Base-by-base conservation (phyloP, 2,888 invertebrate genomes). In the Acrobasis suavella region DNA sequence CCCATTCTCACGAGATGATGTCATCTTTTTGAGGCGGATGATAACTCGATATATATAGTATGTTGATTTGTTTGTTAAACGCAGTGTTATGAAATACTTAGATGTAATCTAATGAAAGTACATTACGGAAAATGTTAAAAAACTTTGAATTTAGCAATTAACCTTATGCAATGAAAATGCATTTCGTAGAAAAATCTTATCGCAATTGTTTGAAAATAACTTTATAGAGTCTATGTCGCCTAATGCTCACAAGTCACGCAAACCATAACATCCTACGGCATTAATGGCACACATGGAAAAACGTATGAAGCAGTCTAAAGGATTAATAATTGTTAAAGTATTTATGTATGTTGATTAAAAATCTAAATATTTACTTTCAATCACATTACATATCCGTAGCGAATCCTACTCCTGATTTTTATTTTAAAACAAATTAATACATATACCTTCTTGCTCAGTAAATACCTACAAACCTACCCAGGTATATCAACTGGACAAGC, bases 1-100 rank as follows among this genome's bases (percentile, higher is more conserved):
- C 16, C 38, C 81, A 81, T 85, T 87, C 85, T 83, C 80, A 77
- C 76, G 80, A 73, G 84, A 85, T 91, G 91, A 91, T 91, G 91
- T 91, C 91, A 91, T 86, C 83, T 75, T 82, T 84, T 76, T 73
- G 75, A 77, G 72, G 77, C 79, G 60, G 64, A 56, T 62, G 52
- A 64, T 64, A 59, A 61, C 50, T 52, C 51, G 42, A 60, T 55
- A 50, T 52, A 52, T 12, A 50, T 60, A 50, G 42, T 12, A 42
- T 9, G 12, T 63, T 63, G 63, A 56, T 61, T 65, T 62, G 65
- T 51, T 69, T 61, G 63, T 65, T 65, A 63, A 51, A 55, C 66
- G 62, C 60, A 67, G 65, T 64, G 63, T 64, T 16, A 50, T 17
- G 54, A 58, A 64, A 32, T 32, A 52, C 12, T 22, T 22, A 50